Conservation (phyloP, 2,888 invertebrate genomes). For the Drosophila falleni region DNA sequence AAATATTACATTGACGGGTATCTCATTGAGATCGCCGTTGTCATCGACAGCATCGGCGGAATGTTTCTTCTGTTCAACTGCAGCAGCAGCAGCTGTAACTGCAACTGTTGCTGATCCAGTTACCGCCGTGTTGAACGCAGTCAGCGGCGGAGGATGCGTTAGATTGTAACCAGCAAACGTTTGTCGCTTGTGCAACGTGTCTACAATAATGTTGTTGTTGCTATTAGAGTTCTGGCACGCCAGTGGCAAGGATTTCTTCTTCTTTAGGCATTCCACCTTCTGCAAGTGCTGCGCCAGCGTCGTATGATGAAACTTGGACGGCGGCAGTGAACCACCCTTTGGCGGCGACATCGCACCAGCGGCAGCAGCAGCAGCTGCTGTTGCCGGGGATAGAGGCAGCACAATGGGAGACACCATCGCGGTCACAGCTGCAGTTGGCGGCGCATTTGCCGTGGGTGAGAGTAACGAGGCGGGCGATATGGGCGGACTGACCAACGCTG, state of each 20-base stretch:
- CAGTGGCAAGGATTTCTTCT: conserved; percentile 75
- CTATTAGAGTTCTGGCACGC: conserved; percentile 50
- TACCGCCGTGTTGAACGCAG: conserved; percentile 55
- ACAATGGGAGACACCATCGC: conserved; percentile 77
- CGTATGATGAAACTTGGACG: conserved; percentile 84
- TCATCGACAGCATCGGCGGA: conserved; percentile 76
- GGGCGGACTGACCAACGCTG: conserved; percentile 70
- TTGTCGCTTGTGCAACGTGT: conserved; percentile 44
- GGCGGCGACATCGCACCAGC: conserved; percentile 56
- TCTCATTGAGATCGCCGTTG: conserved; percentile 82
- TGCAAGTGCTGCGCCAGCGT: conserved; percentile 84
- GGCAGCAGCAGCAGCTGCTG: conserved; percentile 48
- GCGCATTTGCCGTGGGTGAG: conserved; percentile 60
- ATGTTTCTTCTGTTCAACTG: conserved; percentile 74
- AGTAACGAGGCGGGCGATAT: conserved; percentile 77
- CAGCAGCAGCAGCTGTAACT: conserved; percentile 5
- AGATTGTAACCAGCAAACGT: conserved; percentile 42
- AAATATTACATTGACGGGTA: conserved; percentile 84
- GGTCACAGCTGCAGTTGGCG: conserved; percentile 66
- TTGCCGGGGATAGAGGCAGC: conserved; percentile 57
- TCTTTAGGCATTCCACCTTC: conserved; percentile 82
- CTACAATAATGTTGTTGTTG: conserved; percentile 27
- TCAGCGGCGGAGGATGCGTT: conserved; percentile 72
- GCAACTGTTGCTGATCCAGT: conserved; percentile 18
- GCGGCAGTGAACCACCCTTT: conserved; percentile 76